These are phyloP conservation scores for Pharmacophagus antenor DNA, from an alignment of 2,888 invertebrate genomes.

Conservation along the genomic window DNA sequence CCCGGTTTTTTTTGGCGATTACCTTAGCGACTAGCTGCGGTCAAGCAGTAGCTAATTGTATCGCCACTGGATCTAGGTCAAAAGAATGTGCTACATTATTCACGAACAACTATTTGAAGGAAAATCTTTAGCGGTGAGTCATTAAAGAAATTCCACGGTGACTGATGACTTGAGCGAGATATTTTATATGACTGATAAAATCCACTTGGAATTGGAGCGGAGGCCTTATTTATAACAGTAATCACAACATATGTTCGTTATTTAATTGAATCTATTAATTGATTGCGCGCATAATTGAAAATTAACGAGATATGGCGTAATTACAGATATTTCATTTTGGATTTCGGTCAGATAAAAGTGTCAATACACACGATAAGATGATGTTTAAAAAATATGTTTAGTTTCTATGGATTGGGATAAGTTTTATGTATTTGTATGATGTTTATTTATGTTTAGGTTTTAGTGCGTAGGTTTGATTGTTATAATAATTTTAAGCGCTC, in stretches of 20 bases:
- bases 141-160: constrained; percentile 59
- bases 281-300: constrained; percentile 1
- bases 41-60: constrained; percentile 39
- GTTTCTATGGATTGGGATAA: too few relatives aligned
- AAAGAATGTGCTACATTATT: constrained; percentile 67
- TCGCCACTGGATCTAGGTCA: constrained; percentile 60
- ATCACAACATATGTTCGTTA: constrained; percentile 16
- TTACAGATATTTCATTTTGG: neutral
- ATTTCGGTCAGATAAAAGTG: neutral
- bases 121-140: constrained; percentile 76
- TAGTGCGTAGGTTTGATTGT: too few relatives aligned
- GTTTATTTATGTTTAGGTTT: too few relatives aligned
- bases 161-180: constrained; percentile 37
- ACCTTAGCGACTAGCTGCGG: constrained; percentile 33
- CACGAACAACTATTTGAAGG: constrained; percentile 69
- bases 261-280: constrained; percentile 13
- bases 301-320: neutral
- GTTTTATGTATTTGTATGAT: too few relatives aligned
- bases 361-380: too few relatives aligned
- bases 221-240: constrained; percentile 4
- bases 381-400: too few relatives aligned
- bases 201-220: constrained; percentile 14
- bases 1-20: constrained; percentile 39
- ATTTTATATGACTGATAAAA: constrained; percentile 34
- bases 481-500: too few relatives aligned